These are phyloP conservation scores for Enteromius anoplus DNA, from an alignment of 2,797 vertebrate species.

Conservation along the genomic window DNA sequence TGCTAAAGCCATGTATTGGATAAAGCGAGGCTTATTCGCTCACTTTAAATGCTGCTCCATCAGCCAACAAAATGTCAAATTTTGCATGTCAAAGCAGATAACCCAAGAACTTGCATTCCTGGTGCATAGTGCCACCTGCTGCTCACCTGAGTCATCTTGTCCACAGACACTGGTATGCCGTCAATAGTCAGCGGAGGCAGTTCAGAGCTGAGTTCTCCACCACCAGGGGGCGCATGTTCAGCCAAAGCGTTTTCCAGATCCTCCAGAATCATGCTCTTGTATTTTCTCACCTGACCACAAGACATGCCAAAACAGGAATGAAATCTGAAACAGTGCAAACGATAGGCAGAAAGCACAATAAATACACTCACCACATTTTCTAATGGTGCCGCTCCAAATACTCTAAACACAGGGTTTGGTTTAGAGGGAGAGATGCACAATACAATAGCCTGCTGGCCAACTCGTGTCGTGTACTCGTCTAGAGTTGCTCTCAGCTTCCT, in stretches of 20 bases:
- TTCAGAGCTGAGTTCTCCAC: slow-evolving; percentile 90
- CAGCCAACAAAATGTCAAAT: neutral
- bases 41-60: neutral
- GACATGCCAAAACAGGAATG: slow-evolving; percentile 50
- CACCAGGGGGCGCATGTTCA: slow-evolving; percentile 92
- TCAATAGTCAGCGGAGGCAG: slow-evolving; percentile 96
- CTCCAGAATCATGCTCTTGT: slow-evolving; percentile 96
- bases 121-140: slow-evolving; percentile 64
- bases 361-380: slow-evolving; percentile 92
- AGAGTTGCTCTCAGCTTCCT: slow-evolving; percentile 95
- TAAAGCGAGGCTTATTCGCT: neutral
- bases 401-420: slow-evolving; percentile 96
- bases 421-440: slow-evolving; percentile 97
- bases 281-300: slow-evolving; percentile 90
- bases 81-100: neutral
- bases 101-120: neutral
- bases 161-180: slow-evolving; percentile 97
- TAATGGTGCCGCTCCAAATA: slow-evolving; percentile 95
- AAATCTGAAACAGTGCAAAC: neutral
- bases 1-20: neutral
- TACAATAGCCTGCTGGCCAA: slow-evolving; percentile 98
- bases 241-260: slow-evolving; percentile 95
- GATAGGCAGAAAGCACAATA: neutral
- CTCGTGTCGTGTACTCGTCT: slow-evolving; percentile 96
- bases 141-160: slow-evolving; percentile 98